These are phyloP conservation scores for Miniopterus natalensis DNA, from an alignment of 2,113 vertebrate genomes.

Conservation along the genomic window DNA sequence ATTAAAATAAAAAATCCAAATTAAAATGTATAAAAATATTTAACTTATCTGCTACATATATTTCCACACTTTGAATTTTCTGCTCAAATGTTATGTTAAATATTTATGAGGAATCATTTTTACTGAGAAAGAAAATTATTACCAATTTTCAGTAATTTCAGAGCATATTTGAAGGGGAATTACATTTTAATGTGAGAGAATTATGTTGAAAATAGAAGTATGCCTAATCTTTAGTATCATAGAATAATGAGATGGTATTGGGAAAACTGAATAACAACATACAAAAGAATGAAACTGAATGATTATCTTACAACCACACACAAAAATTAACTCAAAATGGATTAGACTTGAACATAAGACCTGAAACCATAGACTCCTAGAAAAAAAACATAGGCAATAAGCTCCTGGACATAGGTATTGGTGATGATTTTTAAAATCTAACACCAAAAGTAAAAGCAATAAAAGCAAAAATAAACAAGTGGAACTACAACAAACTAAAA, in stretches of 20 bases:
- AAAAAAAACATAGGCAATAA: background rate
- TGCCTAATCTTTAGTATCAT: conserved; percentile 21
- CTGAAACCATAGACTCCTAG: background rate
- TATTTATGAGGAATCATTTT: background rate
- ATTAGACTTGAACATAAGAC: background rate
- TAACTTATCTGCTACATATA: background rate
- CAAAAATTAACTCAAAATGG: background rate
- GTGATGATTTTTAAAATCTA: background rate
- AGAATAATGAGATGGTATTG: background rate
- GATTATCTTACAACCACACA: background rate
- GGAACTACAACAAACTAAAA: background rate
- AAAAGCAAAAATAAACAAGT: background rate
- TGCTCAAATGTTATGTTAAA: background rate
- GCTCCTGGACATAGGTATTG: background rate
- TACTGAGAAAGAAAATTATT: background rate
- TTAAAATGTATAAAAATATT: conserved; percentile 8
- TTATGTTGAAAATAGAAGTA: background rate
- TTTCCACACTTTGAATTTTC: conserved; percentile 32
- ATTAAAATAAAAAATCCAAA: conserved; percentile 23
- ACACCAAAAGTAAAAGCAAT: background rate
- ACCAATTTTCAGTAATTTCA: background rate
- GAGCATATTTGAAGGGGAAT: background rate
- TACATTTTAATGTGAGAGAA: background rate
- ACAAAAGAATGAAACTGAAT: background rate
- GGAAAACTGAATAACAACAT: background rate